These are phyloP conservation scores for Orius insidiosus DNA, from an alignment of 1,140 invertebrate species.

Conservation along the genomic window DNA sequence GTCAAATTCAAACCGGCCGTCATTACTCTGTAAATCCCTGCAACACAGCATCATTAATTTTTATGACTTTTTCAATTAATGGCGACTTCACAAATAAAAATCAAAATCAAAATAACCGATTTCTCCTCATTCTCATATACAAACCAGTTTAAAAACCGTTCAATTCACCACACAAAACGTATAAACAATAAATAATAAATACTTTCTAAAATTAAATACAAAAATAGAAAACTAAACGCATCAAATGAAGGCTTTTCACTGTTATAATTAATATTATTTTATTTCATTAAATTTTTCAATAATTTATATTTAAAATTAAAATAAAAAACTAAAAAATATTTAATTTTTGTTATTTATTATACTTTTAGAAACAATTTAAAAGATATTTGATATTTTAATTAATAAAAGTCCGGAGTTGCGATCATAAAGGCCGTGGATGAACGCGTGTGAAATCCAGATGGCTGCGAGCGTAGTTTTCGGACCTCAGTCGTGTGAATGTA, in stretches of 20 bases:
- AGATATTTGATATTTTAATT: slow-evolving; percentile 1
- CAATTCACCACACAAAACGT: not conserved
- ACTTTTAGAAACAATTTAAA: no score
- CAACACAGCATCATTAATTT: not conserved
- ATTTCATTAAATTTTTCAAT: slow-evolving; percentile 4
- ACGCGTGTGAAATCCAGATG: slow-evolving; percentile 1
- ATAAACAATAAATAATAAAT: slow-evolving; percentile 1
- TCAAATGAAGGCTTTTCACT: slow-evolving; percentile 13
- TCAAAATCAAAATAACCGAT: not conserved
- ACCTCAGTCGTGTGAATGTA: slow-evolving; percentile 6
- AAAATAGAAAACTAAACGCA: slow-evolving; percentile 11
- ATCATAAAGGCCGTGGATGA: slow-evolving; percentile 8
- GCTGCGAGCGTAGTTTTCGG: not conserved
- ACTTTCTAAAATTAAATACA: slow-evolving; percentile 16
- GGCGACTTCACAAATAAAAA: no score
- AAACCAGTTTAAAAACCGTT: not conserved
- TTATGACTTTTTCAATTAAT: no score
- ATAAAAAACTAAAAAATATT: no score
- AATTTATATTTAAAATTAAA: no score
- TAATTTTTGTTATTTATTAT: no score
- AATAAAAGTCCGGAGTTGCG: slow-evolving; percentile 1
- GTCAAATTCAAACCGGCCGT: no score
- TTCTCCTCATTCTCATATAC: not conserved
- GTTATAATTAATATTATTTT: slow-evolving; percentile 11
- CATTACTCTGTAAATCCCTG: no score